phyloP scores from a whole-genome alignment of 2,113 vertebrate genomes.

The Odocoileus hemionus region DNA sequence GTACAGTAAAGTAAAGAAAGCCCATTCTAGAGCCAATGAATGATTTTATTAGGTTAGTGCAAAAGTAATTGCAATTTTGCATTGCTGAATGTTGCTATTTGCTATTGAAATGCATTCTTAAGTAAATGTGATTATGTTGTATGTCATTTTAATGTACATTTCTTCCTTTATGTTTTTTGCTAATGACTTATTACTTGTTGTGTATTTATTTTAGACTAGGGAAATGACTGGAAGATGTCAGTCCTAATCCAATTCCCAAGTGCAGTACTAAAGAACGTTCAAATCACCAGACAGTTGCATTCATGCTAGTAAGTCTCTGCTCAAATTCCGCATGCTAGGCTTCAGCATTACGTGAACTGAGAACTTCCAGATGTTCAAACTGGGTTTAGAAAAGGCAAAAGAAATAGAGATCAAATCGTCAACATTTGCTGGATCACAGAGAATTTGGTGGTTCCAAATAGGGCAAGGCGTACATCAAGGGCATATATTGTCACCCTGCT shows the following conservation, averaged over 20 bases:
- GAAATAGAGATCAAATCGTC: background rate
- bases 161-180: background rate
- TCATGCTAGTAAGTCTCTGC: background rate
- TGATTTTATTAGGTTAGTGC: background rate
- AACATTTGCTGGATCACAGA: background rate
- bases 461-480: background rate
- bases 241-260: background rate
- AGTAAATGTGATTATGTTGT: background rate
- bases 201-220: background rate
- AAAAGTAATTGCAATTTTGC: background rate
- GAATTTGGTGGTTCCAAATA: background rate
- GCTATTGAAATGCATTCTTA: background rate
- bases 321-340: background rate
- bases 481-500: background rate
- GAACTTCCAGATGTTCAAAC: background rate
- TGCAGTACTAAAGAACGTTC: background rate
- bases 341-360: fast-evolving
- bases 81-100: background rate
- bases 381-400: background rate
- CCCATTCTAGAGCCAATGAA: background rate
- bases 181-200: background rate
- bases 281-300: background rate
- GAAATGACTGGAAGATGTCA: background rate
- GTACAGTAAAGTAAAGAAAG: background rate
- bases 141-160: background rate